A percentile compares a stretch with the other conserved stretches of the same genome.
phyloP scores from a whole-genome alignment of 2,888 invertebrate species.

The Netelia fuscicornis region DNA sequence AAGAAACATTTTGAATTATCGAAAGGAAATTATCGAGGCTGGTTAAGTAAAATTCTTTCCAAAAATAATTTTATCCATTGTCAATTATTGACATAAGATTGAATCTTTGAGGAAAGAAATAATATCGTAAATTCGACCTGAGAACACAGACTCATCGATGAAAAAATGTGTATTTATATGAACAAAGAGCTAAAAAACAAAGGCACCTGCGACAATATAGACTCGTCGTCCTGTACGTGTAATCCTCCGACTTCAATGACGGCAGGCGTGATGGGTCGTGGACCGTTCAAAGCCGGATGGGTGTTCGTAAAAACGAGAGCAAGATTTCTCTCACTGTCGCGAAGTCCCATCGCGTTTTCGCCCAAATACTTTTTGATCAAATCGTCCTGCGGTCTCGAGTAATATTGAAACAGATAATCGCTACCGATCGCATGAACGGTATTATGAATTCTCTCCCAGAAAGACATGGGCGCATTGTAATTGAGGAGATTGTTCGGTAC shows the following conservation, averaged over 20 bases:
- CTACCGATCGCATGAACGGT: slow-evolving; percentile 55
- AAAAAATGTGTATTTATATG: too few species aligned
- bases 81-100: neutral
- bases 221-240: slow-evolving; percentile 83
- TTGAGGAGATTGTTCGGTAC: slow-evolving; percentile 71
- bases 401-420: slow-evolving; percentile 71
- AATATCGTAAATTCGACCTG: too few species aligned
- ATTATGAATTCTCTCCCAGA: slow-evolving; percentile 77
- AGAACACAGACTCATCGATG: too few species aligned
- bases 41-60: too few species aligned
- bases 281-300: slow-evolving; percentile 85
- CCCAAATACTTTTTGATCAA: slow-evolving; percentile 75
- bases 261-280: slow-evolving; percentile 84
- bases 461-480: slow-evolving; percentile 70
- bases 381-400: slow-evolving; percentile 68
- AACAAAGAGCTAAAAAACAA: slow-evolving; percentile 4
- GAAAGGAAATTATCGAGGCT: too few species aligned
- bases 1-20: too few species aligned
- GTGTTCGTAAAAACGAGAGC: slow-evolving; percentile 86
- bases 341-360: slow-evolving; percentile 79
- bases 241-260: slow-evolving; percentile 87
- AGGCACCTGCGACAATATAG: slow-evolving; percentile 72
- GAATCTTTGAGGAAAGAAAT: neutral
- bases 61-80: too few species aligned
- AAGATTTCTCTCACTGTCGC: slow-evolving; percentile 84